A percentile compares a stretch with the other conserved stretches of the same genome.
These are phyloP conservation scores for Mormyrus iriodes DNA, from an alignment of 2,113 vertebrate genomes.

Conservation along the genomic window DNA sequence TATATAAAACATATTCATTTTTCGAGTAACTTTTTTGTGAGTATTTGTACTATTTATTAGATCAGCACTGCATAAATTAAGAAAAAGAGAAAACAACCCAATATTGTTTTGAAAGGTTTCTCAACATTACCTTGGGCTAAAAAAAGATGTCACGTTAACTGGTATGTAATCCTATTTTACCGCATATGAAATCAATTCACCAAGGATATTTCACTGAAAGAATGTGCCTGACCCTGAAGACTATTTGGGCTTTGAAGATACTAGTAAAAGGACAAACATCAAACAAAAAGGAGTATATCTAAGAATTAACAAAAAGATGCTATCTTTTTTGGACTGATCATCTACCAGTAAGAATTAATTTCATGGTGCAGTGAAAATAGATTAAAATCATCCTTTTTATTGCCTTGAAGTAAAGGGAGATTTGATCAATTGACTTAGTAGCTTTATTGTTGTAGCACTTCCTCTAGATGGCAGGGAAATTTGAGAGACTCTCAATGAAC, in stretches of 20 bases:
- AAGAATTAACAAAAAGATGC: conserved; percentile 2
- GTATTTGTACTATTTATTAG: neutral
- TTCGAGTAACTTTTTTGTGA: neutral
- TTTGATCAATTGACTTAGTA: conserved; percentile 5
- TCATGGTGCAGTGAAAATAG: conserved; percentile 16
- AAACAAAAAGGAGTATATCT: conserved; percentile 12
- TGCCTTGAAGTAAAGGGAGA: conserved; percentile 11
- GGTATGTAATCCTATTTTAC: conserved; percentile 16
- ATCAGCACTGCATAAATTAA: conserved; percentile 7
- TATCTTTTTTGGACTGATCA: neutral
- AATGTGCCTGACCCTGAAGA: neutral
- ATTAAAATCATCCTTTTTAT: neutral
- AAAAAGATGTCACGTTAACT: neutral
- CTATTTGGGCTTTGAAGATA: conserved; percentile 15
- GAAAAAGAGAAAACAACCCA: neutral
- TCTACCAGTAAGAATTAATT: conserved; percentile 17
- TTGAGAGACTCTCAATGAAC: neutral
- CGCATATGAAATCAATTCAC: neutral
- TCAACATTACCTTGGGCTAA: neutral
- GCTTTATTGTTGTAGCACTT: neutral
- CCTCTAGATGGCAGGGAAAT: neutral
- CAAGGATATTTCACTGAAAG: conserved; percentile 12
- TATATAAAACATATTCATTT: neutral
- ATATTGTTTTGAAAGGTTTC: neutral
- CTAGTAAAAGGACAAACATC: conserved; percentile 11